phyloP scores from a whole-genome alignment of 2,888 invertebrate species.

The Erynnis tages region DNA sequence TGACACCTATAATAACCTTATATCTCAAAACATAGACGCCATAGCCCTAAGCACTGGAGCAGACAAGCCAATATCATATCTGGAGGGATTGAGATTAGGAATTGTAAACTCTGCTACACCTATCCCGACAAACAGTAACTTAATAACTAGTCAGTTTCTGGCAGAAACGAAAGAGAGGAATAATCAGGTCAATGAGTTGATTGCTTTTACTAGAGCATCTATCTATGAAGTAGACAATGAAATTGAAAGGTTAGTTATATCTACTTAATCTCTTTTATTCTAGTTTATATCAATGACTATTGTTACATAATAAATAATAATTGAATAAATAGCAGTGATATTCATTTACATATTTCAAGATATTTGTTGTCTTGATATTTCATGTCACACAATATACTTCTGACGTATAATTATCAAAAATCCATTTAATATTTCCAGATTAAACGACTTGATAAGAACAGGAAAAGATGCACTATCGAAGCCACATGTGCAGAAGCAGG shows the following conservation, averaged over 20 bases:
- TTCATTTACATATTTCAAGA: too few species aligned
- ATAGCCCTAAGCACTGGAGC: constrained; percentile 44
- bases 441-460: constrained; percentile 49
- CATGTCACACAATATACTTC: too few species aligned
- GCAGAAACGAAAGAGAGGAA: constrained; percentile 58
- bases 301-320: too few species aligned
- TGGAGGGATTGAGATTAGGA: constrained; percentile 54
- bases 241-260: constrained; percentile 69
- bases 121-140: constrained; percentile 55
- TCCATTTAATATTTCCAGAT: constrained; percentile 43
- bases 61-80: constrained; percentile 49
- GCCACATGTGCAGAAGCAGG: constrained; percentile 42
- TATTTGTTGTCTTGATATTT: too few species aligned
- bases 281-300: too few species aligned
- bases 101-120: constrained; percentile 53
- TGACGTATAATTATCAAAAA: too few species aligned
- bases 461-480: constrained; percentile 53
- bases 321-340: too few species aligned
- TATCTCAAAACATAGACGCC: constrained; percentile 44
- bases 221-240: constrained; percentile 59
- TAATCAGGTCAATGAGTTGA: constrained; percentile 54
- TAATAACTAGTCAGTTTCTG: constrained; percentile 58
- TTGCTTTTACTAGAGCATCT: constrained; percentile 56
- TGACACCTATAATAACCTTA: constrained; percentile 52
- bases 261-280: too few species aligned